Base-by-base conservation (phyloP, 35 echinoderm and acorn worm genomes). In the Heliocidaris tuberculata region DNA sequence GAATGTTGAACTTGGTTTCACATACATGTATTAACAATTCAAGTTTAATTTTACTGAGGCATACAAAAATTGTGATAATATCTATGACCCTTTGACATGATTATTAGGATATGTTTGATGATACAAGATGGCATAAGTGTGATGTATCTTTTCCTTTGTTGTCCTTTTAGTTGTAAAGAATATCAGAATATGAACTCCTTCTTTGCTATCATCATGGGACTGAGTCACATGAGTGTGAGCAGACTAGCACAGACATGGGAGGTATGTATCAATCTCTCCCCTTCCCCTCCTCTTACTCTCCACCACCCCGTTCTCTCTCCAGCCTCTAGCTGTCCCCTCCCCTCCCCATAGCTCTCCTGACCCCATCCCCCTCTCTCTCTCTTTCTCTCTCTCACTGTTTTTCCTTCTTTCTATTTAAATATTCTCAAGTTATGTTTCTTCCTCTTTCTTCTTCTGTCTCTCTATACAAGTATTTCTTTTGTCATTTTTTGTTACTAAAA, bases 181-280 rank as follows among this genome's bases (percentile, higher is more conserved):
- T 97, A 97, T 71, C 95, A 99, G 59, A 99, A 99, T 86, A 95
- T 99, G 94, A 97, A 99, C 48, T 96, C 97, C 29, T 99, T 99
- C 94, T 99, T 96, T 96, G 98, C 98, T 17, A 97, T 99, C 17
- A 95, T 99, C 86, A 99, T 99, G 98, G 98, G 98, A 7, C 94
- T 99, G 10, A 95, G 96, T 86, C 97, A 99, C 86, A 99, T 97
- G 12, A 96, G 97, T 56, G 98, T 99, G 24, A 96, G 97, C 78
- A 92, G 98, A 97, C 95, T 99, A n/a, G 95, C 97, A 12, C 98
- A 99, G 86, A 99, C 98, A 48, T 99, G 98, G 98, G 98, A 99
- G 95, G 98, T 99, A 96, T 94, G 97, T 24, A 94, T 32, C 31
- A 31, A 29, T 86, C 31, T 32, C 31, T 15, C 7, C 19, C 87